Evolutionary conservation across 1,140 invertebrate species (phyloP), one percentile per base, ranked within the genome.

Genomic region (Stegodyphus mimosarum): DNA sequence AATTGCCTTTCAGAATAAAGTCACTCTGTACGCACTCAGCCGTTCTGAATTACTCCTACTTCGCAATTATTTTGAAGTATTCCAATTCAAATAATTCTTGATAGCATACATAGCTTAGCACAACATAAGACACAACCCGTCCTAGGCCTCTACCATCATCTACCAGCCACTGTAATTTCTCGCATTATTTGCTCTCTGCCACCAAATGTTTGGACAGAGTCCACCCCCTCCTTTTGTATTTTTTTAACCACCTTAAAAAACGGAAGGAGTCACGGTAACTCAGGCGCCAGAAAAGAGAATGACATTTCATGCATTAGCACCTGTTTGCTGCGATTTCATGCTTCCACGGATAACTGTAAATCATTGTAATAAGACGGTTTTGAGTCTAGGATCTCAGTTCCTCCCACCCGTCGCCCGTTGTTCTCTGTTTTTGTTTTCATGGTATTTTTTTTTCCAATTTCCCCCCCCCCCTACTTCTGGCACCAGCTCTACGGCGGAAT

Each of bases 311-410:
- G 77, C 77, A 79, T 79, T 79, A 79, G 77, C 77, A 79, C 67
- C 77, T 79, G 77, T 79, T 79, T 79, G 77, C 77, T 70, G 5
- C 77, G 66, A 79, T 79, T 79, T 79, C 77, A 79, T 70, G 77
- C 66, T 79, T 79, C 66, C 77, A 66, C 67, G 77, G 10, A 15
- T 79, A 69, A 79, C 77, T 51, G 66, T 79, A 70, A 70, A 79
- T 79, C 77, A 79, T 79, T 79, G 77, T 79, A 79, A 79, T 79
- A 70, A 79, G 77, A 52, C 67, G 66, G 17, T 69, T 70, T 60
- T 33, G 33, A 33, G 33, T 33, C 33, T 33, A 33, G 33, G 33
- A 33, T 33, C 33, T 33, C 33, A 33, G 33, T 33, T 33, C 33
- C 33, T 33, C 33, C 33, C 33, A 33, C 33, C 33, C 33, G 33